Evolutionary conservation across 2,797 vertebrate genomes (phyloP).

Genomic region (Psittacula echo): DNA sequence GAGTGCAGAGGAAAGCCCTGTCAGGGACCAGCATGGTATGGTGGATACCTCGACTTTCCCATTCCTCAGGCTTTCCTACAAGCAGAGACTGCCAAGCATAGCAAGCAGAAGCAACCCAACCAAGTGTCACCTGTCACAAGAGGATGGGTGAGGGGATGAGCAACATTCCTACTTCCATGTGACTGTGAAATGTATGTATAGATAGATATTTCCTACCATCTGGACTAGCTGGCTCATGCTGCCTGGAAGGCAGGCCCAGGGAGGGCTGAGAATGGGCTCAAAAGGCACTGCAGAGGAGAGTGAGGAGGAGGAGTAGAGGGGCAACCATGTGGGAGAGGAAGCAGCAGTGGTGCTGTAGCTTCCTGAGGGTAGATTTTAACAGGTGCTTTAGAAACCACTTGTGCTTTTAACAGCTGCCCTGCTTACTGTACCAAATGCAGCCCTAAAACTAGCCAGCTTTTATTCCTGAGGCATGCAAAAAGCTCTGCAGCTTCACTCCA

Average conservation of each 20-base stretch:
- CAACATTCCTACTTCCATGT: not conserved
- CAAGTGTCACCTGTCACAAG: not conserved
- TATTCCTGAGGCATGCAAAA: not conserved
- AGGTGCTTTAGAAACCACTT: not conserved
- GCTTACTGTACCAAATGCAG: not conserved
- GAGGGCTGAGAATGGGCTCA: fast-evolving
- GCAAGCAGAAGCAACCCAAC: not conserved
- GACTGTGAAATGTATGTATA: fast-evolving
- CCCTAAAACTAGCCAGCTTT: not conserved
- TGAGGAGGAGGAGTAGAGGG: not conserved
- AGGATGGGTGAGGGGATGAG: not conserved
- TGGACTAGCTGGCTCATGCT: not conserved
- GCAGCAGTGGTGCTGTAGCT: fast-evolving
- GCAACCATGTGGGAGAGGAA: not conserved
- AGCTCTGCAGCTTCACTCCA: not conserved
- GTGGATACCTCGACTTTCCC: not conserved
- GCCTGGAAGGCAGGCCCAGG: not conserved
- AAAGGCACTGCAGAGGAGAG: not conserved
- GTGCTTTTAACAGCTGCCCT: not conserved
- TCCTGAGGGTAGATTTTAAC: not conserved
- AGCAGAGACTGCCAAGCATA: too few species aligned
- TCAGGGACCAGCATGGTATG: not conserved
- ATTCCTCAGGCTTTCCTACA: not conserved
- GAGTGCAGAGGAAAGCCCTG: not conserved
- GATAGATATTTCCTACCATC: not conserved